phyloP scores from a whole-genome alignment of 2,888 invertebrate species.

The Mesorhabditis spiculigera region DNA sequence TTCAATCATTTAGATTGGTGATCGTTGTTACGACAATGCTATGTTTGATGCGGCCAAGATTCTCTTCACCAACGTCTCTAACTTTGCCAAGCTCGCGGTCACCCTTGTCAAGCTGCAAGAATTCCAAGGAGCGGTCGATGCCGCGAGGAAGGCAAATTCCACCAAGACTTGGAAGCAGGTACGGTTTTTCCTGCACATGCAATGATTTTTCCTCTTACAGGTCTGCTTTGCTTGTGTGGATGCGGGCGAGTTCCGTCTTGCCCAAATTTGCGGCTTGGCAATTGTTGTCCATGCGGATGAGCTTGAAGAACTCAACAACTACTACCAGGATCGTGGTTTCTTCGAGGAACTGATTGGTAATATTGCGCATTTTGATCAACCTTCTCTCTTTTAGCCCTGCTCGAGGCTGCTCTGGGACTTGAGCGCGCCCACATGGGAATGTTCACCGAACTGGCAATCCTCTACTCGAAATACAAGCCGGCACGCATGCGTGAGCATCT shows the following conservation, averaged over 20 bases:
- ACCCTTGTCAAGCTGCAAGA: conserved; percentile 94
- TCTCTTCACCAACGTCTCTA: conserved; percentile 96
- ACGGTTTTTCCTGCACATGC: conserved; percentile 12
- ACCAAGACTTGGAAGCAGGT: conserved; percentile 68
- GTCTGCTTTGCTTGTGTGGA: conserved; percentile 99
- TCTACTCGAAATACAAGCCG: conserved; percentile 98
- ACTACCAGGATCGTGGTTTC: conserved; percentile 86
- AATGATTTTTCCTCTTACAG: conserved; percentile 65
- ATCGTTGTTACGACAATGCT: conserved; percentile 94
- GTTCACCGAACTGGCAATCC: conserved; percentile 98
- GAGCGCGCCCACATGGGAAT: conserved; percentile 99
- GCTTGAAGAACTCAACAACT: conserved; percentile 95
- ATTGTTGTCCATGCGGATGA: conserved; percentile 99
- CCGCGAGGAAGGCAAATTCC: conserved; percentile 91
- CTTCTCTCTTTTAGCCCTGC: conserved; percentile 29
- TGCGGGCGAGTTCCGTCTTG: conserved; percentile 95
- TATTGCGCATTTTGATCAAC: not conserved
- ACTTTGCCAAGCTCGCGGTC: conserved; percentile 94
- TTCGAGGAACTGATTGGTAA: conserved; percentile 91
- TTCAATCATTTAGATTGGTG: conserved; percentile 73
- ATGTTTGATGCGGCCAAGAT: conserved; percentile 98
- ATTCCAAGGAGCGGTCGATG: conserved; percentile 96
- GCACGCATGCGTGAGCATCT: conserved; percentile 98
- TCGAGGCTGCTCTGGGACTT: conserved; percentile 67
- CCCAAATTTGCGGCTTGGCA: conserved; percentile 99